A percentile compares a stretch with the other conserved stretches of the same genome.
These are phyloP conservation scores for Ctenochaetus hawaiiensis DNA, from an alignment of 2,797 vertebrate species.

Conservation along the genomic window DNA sequence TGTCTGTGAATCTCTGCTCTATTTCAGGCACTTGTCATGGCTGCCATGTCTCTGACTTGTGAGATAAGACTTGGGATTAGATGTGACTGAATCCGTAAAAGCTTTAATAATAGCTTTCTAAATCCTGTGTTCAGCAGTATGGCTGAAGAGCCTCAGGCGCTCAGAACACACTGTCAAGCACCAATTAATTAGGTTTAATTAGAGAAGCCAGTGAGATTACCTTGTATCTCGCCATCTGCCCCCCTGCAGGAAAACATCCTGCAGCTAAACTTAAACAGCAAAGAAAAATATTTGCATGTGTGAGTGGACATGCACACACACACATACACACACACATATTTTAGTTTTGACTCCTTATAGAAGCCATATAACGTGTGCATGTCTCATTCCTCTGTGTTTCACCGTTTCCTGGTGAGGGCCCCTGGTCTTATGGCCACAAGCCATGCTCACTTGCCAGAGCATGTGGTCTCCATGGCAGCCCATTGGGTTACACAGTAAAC, in stretches of 20 bases:
- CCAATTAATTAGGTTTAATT: conserved; percentile 82
- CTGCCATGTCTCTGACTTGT: conserved; percentile 39
- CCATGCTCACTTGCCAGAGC: conserved; percentile 74
- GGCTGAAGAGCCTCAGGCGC: conserved; percentile 65
- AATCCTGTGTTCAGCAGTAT: conserved; percentile 53
- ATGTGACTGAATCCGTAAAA: conserved; percentile 49
- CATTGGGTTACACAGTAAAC: conserved; percentile 79
- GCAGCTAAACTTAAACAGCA: conserved; percentile 44
- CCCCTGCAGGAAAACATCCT: conserved; percentile 48
- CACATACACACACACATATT: background rate
- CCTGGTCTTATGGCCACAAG: conserved; percentile 53
- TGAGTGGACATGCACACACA: conserved; percentile 11
- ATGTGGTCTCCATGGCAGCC: conserved; percentile 81
- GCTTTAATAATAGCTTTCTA: conserved; percentile 61
- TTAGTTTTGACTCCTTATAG: conserved; percentile 31
- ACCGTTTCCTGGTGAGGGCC: conserved; percentile 56
- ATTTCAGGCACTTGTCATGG: conserved; percentile 27
- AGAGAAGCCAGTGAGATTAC: conserved; percentile 62
- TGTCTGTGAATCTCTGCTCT: conserved; percentile 25
- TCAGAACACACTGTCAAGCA: conserved; percentile 68
- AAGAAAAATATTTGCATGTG: conserved; percentile 56
- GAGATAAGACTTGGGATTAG: conserved; percentile 46
- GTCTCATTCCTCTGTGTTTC: conserved; percentile 40
- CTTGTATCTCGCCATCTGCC: conserved; percentile 76
- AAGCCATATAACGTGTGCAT: conserved; percentile 14